These are phyloP conservation scores for Archilochus colubris DNA, from an alignment of 2,113 vertebrate genomes.

Conservation along the genomic window DNA sequence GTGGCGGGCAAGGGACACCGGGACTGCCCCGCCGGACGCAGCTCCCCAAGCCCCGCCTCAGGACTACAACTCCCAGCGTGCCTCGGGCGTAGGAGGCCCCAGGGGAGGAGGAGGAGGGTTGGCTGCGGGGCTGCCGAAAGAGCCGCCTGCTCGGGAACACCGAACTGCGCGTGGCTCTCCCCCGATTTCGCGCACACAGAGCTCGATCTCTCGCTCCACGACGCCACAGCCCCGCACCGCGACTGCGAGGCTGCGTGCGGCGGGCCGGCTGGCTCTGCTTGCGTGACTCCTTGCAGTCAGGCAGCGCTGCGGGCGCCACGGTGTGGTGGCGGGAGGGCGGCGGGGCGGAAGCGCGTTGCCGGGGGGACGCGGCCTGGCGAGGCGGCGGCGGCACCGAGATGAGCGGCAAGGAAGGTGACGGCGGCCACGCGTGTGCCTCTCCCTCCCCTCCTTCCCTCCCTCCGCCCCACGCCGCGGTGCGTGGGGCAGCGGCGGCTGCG, in stretches of 20 bases:
- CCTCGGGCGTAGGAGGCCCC: background rate
- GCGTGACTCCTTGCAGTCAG: background rate
- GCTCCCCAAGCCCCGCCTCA: background rate
- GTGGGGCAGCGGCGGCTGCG: background rate
- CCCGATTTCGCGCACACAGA: rapidly evolving
- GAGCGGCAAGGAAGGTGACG: conserved; percentile 57
- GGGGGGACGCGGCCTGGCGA: background rate
- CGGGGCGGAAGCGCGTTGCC: background rate
- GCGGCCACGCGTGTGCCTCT: background rate
- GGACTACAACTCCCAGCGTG: conserved; percentile 58
- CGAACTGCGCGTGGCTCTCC: rapidly evolving
- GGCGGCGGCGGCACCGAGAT: background rate
- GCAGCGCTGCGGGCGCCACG: rapidly evolving
- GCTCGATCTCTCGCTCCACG: rapidly evolving
- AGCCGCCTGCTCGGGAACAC: background rate
- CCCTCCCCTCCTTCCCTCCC: background rate
- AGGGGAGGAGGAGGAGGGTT: no score
- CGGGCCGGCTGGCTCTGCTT: rapidly evolving
- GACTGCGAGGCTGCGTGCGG: rapidly evolving
- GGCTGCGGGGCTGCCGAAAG: rapidly evolving
- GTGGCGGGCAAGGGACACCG: rapidly evolving
- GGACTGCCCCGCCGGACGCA: rapidly evolving
- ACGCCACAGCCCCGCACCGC: rapidly evolving
- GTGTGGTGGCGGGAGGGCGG: background rate
- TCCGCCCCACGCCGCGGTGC: background rate